A percentile compares a stretch with the other conserved stretches of the same genome.
These are phyloP conservation scores for Tenthredo distinguenda DNA, from an alignment of 2,888 invertebrate species.

Conservation along the genomic window DNA sequence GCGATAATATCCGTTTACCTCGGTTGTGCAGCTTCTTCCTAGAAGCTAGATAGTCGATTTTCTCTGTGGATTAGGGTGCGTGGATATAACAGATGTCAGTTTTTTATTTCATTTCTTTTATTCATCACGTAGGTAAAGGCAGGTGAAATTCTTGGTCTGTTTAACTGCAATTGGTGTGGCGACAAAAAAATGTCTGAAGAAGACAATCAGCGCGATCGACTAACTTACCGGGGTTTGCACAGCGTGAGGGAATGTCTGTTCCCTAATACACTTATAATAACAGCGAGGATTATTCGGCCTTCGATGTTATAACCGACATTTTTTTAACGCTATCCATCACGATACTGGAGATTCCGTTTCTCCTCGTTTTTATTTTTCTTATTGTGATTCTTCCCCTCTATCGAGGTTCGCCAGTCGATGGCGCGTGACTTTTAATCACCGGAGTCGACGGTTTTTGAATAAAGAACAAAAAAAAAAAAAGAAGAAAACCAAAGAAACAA, in stretches of 20 bases:
- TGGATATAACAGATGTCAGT: background rate
- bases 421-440: slow-evolving; percentile 47
- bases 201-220: slow-evolving; percentile 46
- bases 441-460: slow-evolving; percentile 25
- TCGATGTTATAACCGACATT: slow-evolving; percentile 5
- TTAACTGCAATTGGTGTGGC: background rate
- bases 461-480: slow-evolving; percentile 57
- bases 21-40: background rate
- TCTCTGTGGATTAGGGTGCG: background rate
- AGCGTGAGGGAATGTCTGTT: slow-evolving; percentile 16
- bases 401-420: slow-evolving; percentile 16
- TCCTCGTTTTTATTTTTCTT: background rate
- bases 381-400: background rate
- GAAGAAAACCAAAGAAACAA: slow-evolving; percentile 67
- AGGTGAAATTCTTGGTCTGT: background rate
- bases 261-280: slow-evolving; percentile 48
- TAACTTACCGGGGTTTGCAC: background rate
- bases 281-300: slow-evolving; percentile 30
- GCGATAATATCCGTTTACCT: slow-evolving; percentile 32
- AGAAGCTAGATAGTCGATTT: background rate
- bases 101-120: background rate
- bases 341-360: background rate
- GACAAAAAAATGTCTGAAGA: slow-evolving; percentile 23
- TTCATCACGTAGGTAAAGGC: background rate
- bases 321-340: slow-evolving; percentile 47